A percentile compares a stretch with the other conserved stretches of the same genome.
These are phyloP conservation scores for Microctonus hyperodae DNA, from an alignment of 2,888 invertebrate species.

Conservation along the genomic window DNA sequence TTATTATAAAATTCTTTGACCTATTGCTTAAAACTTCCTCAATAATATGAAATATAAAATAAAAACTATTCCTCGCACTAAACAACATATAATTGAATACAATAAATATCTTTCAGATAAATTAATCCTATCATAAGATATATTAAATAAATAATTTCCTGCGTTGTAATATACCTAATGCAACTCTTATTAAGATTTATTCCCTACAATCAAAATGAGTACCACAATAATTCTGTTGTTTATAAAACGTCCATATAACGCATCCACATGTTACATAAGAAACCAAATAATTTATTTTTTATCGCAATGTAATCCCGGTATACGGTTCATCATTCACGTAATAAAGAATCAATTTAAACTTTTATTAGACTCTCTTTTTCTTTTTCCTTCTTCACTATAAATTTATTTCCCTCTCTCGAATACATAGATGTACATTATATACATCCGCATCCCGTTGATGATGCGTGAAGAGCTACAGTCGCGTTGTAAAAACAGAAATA, in stretches of 20 bases:
- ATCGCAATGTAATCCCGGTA: constrained; percentile 7
- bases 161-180: neutral
- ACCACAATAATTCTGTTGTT: neutral
- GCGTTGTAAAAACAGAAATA: neutral
- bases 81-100: neutral
- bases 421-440: too few species aligned
- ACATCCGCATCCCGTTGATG: constrained; percentile 15
- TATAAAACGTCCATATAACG: neutral
- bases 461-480: constrained; percentile 17
- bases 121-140: too few species aligned
- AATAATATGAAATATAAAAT: too few species aligned
- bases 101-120: too few species aligned
- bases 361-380: constrained; percentile 8
- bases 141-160: too few species aligned
- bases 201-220: neutral
- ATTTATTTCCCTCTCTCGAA: neutral
- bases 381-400: constrained; percentile 19
- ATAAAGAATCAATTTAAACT: constrained; percentile 5
- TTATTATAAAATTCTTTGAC: too few species aligned
- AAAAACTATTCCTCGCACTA: too few species aligned
- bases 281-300: constrained; percentile 7
- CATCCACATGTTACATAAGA: neutral
- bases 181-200: neutral
- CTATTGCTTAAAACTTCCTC: too few species aligned
- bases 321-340: neutral